Conservation (phyloP, 2,797 vertebrate species). For the Numenius phaeopus region DNA sequence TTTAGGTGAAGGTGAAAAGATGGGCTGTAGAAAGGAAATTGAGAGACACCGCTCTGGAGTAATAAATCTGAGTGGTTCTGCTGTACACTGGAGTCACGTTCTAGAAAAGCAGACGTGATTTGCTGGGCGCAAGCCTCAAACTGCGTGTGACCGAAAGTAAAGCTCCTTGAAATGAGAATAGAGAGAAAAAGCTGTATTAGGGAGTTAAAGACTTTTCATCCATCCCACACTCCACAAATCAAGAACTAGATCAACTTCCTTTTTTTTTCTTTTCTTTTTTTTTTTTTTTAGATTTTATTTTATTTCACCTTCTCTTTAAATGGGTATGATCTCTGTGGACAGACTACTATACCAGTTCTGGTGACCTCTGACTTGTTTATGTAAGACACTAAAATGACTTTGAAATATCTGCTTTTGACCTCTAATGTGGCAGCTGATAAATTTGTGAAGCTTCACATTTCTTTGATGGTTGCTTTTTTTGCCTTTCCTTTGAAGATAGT, state of each 20-base stretch:
- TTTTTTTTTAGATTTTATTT: background rate
- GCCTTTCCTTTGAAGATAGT: slow-evolving; percentile 17
- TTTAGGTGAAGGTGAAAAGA: background rate
- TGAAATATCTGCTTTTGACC: slow-evolving; percentile 23
- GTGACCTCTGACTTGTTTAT: slow-evolving; percentile 29
- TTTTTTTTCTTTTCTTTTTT: no score
- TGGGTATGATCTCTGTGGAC: background rate
- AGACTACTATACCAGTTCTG: background rate
- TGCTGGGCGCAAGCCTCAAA: background rate
- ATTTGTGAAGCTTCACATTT: background rate
- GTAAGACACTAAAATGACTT: background rate
- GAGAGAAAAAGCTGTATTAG: background rate
- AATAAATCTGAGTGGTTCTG: background rate
- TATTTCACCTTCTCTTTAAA: slow-evolving; percentile 1
- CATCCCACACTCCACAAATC: slow-evolving; percentile 1
- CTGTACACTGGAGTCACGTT: rapidly evolving
- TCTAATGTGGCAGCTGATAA: slow-evolving; percentile 7
- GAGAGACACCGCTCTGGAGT: rapidly evolving
- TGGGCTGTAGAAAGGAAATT: background rate
- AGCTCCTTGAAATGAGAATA: slow-evolving; percentile 4
- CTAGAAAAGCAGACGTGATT: background rate
- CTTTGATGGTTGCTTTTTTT: background rate
- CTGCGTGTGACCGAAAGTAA: background rate
- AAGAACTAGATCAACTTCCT: background rate
- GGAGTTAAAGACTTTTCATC: slow-evolving; percentile 13